These are phyloP conservation scores for Dendronephthya gigantea DNA, from an alignment of 64 coral and sea anemone species.

Conservation along the genomic window DNA sequence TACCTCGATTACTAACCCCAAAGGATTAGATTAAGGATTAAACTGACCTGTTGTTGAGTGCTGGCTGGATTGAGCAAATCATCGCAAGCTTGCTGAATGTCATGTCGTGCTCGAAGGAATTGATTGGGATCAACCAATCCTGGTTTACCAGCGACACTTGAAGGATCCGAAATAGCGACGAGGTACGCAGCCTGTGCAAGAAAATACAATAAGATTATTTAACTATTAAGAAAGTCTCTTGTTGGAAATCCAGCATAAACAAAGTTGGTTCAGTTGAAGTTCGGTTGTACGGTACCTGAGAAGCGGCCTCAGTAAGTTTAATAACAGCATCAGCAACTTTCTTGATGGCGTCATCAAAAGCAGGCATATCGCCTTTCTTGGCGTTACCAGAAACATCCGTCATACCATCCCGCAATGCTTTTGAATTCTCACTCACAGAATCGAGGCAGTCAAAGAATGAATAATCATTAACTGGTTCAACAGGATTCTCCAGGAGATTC, in stretches of 20 bases:
- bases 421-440: constrained; percentile 57
- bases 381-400: constrained; percentile 64
- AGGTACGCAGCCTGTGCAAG: constrained; percentile 68
- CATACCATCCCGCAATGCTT: constrained; percentile 75
- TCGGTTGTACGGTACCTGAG: constrained; percentile 47
- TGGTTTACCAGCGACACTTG: constrained; percentile 82
- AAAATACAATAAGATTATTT: background rate
- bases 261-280: background rate
- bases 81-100: constrained; percentile 72
- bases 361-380: constrained; percentile 74
- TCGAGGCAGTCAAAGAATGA: constrained; percentile 96
- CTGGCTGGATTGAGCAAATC: constrained; percentile 67
- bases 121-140: constrained; percentile 81
- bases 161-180: constrained; percentile 93
- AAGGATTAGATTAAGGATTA: too few relatives aligned
- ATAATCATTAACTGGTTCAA: constrained; percentile 89
- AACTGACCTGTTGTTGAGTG: constrained; percentile 65
- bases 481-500: constrained; percentile 86
- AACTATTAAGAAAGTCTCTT: background rate
- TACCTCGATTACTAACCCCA: too few relatives aligned
- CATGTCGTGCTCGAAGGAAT: constrained; percentile 78
- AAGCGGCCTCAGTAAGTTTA: constrained; percentile 76
- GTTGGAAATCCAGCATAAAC: background rate
- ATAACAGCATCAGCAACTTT: constrained; percentile 72
- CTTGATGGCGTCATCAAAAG: constrained; percentile 67